A percentile compares a stretch with the other conserved stretches of the same genome.
phyloP scores from a whole-genome alignment of 2,113 vertebrate genomes.

The Thamnophis sirtalis region DNA sequence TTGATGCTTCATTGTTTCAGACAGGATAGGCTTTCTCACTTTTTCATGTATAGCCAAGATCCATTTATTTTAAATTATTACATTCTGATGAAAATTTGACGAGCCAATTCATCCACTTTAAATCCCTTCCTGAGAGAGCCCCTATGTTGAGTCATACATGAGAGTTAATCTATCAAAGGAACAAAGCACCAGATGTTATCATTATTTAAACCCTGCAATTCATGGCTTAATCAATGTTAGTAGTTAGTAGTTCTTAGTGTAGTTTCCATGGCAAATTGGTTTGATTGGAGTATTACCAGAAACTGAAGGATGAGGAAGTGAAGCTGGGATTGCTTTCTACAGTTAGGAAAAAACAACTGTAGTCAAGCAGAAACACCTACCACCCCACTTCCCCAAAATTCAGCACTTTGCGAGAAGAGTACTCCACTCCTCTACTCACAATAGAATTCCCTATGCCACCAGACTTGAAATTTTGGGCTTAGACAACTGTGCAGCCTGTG shows the following conservation, averaged over 20 bases:
- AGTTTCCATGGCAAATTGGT: neutral
- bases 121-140: neutral
- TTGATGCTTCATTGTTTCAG: neutral
- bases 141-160: neutral
- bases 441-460: too few species aligned
- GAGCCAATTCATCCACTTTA: neutral
- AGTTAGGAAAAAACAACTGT: neutral
- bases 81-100: conserved; percentile 19
- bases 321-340: neutral
- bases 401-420: too few species aligned
- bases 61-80: neutral
- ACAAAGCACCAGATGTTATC: too few species aligned
- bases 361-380: neutral
- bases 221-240: too few species aligned
- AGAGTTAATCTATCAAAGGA: neutral
- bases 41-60: neutral
- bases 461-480: too few species aligned
- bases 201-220: neutral
- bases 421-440: too few species aligned
- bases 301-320: too few species aligned
- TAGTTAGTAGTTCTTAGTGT: neutral
- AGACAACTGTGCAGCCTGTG: too few species aligned
- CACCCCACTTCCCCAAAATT: too few species aligned
- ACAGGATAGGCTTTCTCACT: rapidly evolving
- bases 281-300: neutral